Base-by-base conservation (phyloP, 2,888 invertebrate genomes). In the Hipparchia sbordonii region DNA sequence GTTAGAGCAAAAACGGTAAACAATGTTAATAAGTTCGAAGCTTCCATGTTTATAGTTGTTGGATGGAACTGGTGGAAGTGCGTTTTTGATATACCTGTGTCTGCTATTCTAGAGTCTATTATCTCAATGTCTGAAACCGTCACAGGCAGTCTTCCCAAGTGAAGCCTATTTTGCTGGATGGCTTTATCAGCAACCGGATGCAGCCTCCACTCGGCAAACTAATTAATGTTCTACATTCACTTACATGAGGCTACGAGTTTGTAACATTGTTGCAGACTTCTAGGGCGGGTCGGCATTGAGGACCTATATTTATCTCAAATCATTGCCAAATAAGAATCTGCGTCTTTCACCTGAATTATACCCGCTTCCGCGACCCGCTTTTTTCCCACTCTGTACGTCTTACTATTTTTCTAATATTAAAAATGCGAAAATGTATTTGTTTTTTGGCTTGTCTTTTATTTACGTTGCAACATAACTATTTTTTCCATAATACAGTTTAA, bases 101-200 rank as follows among this genome's bases (percentile, higher is more conserved):
- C 7, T 57, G 57, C 23, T 57, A 2, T 8, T 57, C 57, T 8
- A 57, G 2, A 13, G 57, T 23, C 2, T 57, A 23, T 6, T 23
- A 23, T 2, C 57, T 57, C 13, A 23, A 9, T 57, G 23, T 70
- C 70, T 75, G 72, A 57, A 72, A 68, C 66, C 71, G 76, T 75
- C 77, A 77, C 69, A 70, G 62, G 65, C 75, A 75, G 67, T 61
- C 68, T 71, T 71, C 74, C 67, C 70, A 70, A 75, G 62, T 71
- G 77, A 72, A 56, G 71, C 72, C 70, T 70, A 70, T 72, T 33
- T 77, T 70, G 75, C 72, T 57, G 72, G 70, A 72, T 62, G 68
- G 71, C 75, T 75, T 75, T 70, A 76, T 72, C 76, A 74, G 70
- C 13, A 59, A 70, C 74, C 76, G 77, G 76, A 76, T 72, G 72